Base-by-base conservation (phyloP, 2,888 invertebrate genomes). In the Tenthredo notha region DNA sequence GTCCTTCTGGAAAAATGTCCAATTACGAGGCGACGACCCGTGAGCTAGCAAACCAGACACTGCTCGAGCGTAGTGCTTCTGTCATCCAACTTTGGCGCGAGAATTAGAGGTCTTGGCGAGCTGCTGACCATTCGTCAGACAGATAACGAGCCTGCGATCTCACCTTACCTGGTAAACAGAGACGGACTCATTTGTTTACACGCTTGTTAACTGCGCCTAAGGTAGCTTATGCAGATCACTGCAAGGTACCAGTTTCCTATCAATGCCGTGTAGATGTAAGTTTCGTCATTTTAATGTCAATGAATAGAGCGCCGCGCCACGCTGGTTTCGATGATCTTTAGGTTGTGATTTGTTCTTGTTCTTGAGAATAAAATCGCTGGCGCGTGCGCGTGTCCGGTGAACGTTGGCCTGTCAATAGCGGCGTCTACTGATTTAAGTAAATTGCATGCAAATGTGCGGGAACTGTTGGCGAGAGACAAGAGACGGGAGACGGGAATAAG, bases 361-460 rank as follows among this genome's bases (percentile, higher is more conserved):
- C 65, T 67, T n/a, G 40, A 74, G 40, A 33, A 72, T 12, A 43
- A 2, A 54, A 15, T 33, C 29, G 15, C 18, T 21, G 54, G 43
- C 61, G 80, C 80, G 80, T 58, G 83, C 83, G 67, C 70, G 83
- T 67, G 65, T 33, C 18, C 82, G 70, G 80, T 82, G 54, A 54
- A 85, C 80, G 85, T 80, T 80, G 80, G 6, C 40, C 86, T 85
- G 85, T 85, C 86, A 89, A 89, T 86, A 89, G 88, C 86, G 86
- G 86, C 84, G 74, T 82, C 85, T 87, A 87, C 85, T 86, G 88
- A 89, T 89, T 89, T 88, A 87, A 89, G 88, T 89, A 90, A 90
- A 90, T 90, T 90, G 88, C 90, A 89, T 89, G 88, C 87, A 89
- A 90, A 90, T 89, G 86, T 87, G 86, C 86, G 78, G 54, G 78